A percentile compares a stretch with the other conserved stretches of the same genome.
Evolutionary conservation across 2,888 invertebrate genomes (phyloP).

Genomic region (Coelopa pilipes): DNA sequence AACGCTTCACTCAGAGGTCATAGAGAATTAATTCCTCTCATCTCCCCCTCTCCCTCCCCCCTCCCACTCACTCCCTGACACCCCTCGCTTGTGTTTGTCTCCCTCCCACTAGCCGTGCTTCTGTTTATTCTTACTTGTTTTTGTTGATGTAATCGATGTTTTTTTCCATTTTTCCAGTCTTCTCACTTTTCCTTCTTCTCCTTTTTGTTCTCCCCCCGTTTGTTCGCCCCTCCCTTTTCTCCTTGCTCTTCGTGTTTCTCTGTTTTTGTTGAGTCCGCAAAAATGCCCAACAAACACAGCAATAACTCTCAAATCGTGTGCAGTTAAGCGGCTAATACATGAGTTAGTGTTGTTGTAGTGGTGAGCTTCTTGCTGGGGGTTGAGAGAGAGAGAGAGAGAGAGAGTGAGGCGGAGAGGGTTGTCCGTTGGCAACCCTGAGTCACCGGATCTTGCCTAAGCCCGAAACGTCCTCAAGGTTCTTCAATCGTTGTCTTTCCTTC

Average conservation of each 20-base stretch:
- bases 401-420: neutral
- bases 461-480: neutral
- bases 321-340: conserved; percentile 29
- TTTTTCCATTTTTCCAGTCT: no score
- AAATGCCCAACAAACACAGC: neutral
- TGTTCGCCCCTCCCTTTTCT: neutral
- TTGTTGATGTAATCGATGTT: no score
- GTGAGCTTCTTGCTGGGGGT: neutral
- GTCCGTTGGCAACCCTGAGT: neutral
- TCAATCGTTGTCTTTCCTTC: no score
- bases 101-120: no score
- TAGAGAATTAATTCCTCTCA: no score
- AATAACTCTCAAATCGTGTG: conserved; percentile 12
- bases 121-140: no score
- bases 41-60: no score
- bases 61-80: no score
- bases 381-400: neutral
- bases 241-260: neutral
- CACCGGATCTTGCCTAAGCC: neutral
- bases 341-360: neutral
- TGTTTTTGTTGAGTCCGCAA: conserved; percentile 13
- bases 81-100: no score
- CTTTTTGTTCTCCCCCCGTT: neutral
- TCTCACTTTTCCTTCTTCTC: neutral
- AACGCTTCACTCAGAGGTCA: no score